Conservation (phyloP, 2,888 invertebrate genomes). For the Aphrophora alni region DNA sequence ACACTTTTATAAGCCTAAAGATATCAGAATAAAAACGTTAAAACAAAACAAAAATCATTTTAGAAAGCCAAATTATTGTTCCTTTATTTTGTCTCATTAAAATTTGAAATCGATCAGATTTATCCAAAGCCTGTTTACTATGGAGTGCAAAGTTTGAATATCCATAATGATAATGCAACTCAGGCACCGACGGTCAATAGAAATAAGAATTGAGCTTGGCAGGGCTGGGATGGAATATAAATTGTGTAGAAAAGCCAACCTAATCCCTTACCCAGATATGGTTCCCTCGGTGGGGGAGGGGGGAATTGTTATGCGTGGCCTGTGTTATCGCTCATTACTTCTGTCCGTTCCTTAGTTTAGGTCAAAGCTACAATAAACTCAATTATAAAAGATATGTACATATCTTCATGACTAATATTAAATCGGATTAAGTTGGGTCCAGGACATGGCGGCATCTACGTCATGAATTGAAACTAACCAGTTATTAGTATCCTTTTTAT, state of each 20-base stretch:
- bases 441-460: neutral
- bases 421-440: neutral
- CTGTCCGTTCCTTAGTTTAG: no score
- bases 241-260: neutral
- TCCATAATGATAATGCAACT: neutral
- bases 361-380: neutral
- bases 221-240: neutral
- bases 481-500: neutral
- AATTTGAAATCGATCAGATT: no score
- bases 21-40: no score
- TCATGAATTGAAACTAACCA: neutral
- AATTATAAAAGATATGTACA: neutral
- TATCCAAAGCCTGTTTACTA: no score
- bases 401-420: neutral
- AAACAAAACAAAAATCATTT: no score
- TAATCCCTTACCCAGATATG: neutral
- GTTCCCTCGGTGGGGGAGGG: neutral
- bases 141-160: neutral
- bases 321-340: neutral
- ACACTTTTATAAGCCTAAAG: no score
- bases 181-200: neutral
- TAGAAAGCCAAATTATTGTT: no score
- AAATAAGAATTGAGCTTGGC: neutral
- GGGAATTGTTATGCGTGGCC: neutral
- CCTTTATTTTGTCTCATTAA: no score